Base-by-base conservation (phyloP, 2,113 vertebrate species). In the Gymnogyps californianus region DNA sequence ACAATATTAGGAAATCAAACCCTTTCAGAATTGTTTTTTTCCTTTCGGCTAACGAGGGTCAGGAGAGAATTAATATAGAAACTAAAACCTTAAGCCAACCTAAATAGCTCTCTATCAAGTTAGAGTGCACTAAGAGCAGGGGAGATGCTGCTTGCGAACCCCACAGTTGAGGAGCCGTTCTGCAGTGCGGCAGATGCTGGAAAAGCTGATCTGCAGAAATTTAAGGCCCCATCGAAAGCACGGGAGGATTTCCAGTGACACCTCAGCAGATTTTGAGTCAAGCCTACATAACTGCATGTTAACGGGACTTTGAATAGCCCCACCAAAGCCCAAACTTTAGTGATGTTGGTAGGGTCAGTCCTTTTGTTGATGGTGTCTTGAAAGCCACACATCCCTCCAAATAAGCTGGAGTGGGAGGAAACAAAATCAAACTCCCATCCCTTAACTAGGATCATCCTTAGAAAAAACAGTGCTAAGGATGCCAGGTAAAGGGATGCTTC, bases 31-130 rank as follows among this genome's bases (percentile, higher is more conserved):
- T 81, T 96, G 95, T 87, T 90, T 97, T 97, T 97, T 96, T 98
- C 90, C 91, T 98, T 95, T 95, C 21, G 4, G 95, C 91, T 98
- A 98, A 97, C 21, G 96, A 98, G 96, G 96, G 97, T 97, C 95
- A 96, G 94, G 92, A 96, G 98, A 98, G 88, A 96, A 96, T 83
- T 95, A 90, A 94, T 90, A 80, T 6, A 91, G 88, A 83, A 79
- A 96, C 66, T 77, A 86, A 96, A 96, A 95, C 83, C 57, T 87
- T 78, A 83, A 94, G 92, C 54, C 94, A 93, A 82, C 44, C 65
- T 90, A 72, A 52, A 89, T 81, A 87, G 92, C 82, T 62, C 72
- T 54, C 44, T 34, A 25, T 71, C 13, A 81, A 82, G 90, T 67
- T 32, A 31, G 8, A n/a, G 36, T 4, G 93, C 54, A 70, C 11